Percentiles rank a stretch among this genome's conserved stretches.
Evolutionary conservation across 2,888 invertebrate genomes (phyloP).

Genomic region (Prenolepis imparis): DNA sequence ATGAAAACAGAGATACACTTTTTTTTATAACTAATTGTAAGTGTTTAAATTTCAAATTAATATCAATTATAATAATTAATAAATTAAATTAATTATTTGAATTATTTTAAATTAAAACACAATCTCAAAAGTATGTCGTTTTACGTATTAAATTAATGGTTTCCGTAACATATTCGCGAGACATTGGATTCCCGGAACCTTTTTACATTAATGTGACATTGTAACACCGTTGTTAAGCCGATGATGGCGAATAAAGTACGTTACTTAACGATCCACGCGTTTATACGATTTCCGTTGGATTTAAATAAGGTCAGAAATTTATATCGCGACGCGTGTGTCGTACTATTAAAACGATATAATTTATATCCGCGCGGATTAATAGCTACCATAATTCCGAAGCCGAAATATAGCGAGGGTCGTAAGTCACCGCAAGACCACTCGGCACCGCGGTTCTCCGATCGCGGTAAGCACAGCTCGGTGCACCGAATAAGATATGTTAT

Average conservation of each 20-base stretch:
- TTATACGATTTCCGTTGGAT: constrained; percentile 13
- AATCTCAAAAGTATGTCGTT: not conserved
- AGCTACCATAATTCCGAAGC: constrained; percentile 32
- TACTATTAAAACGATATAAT: constrained; percentile 48
- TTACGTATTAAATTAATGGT: not conserved
- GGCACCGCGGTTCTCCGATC: constrained; percentile 1
- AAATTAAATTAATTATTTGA: constrained; percentile 21
- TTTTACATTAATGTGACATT: not conserved
- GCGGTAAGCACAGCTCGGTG: constrained; percentile 3
- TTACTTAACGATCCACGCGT: constrained; percentile 18
- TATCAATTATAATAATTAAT: not conserved
- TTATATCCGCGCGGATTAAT: constrained; percentile 42
- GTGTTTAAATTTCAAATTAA: not conserved
- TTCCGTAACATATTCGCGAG: not conserved
- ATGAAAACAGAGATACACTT: not conserved
- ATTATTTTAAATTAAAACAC: not conserved
- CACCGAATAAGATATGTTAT: constrained; percentile 50
- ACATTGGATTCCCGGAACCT: not conserved
- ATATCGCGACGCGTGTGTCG: constrained; percentile 10
- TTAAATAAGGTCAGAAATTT: constrained; percentile 42
- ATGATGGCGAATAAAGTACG: constrained; percentile 1
- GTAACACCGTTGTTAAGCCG: not conserved
- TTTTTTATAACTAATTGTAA: not conserved
- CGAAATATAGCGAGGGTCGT: constrained; percentile 29
- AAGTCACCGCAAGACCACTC: constrained; percentile 46